phyloP scores from a whole-genome alignment of 2,797 vertebrate species.

The Urophycis tenuis region DNA sequence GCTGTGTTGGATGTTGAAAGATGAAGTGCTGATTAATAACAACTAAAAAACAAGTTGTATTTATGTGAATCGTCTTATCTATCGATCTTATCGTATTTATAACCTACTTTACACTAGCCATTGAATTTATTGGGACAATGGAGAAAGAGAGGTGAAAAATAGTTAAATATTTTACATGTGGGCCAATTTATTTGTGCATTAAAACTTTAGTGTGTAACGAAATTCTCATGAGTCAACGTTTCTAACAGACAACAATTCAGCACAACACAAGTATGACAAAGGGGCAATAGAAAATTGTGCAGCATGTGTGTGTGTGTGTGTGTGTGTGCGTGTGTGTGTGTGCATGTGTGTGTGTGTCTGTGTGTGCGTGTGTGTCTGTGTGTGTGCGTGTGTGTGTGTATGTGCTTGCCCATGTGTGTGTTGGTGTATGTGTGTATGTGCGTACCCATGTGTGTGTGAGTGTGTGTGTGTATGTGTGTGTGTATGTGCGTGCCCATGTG shows the following conservation, averaged over 20 bases:
- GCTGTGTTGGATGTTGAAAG: too few species aligned
- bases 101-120: not conserved
- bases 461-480: conserved; percentile 12
- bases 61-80: not conserved
- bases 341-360: conserved; percentile 6
- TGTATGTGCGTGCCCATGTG: conserved; percentile 10
- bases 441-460: conserved; percentile 8
- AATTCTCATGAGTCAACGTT: not conserved
- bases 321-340: conserved; percentile 16
- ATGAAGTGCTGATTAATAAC: not conserved
- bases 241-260: not conserved
- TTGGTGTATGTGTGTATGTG: conserved; percentile 12
- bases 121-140: not conserved
- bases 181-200: not conserved
- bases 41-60: not conserved
- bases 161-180: not conserved
- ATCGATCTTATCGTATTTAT: not conserved
- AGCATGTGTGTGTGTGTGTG: not conserved
- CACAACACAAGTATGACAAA: not conserved
- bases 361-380: conserved; percentile 6
- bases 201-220: not conserved
- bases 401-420: not conserved
- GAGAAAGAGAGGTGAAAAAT: not conserved
- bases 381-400: conserved; percentile 14
- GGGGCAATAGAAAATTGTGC: not conserved